Percentiles rank a stretch among this genome's conserved stretches.
These are phyloP conservation scores for Centroberyx gerrardi DNA, from an alignment of 2,797 vertebrate species.

Conservation along the genomic window DNA sequence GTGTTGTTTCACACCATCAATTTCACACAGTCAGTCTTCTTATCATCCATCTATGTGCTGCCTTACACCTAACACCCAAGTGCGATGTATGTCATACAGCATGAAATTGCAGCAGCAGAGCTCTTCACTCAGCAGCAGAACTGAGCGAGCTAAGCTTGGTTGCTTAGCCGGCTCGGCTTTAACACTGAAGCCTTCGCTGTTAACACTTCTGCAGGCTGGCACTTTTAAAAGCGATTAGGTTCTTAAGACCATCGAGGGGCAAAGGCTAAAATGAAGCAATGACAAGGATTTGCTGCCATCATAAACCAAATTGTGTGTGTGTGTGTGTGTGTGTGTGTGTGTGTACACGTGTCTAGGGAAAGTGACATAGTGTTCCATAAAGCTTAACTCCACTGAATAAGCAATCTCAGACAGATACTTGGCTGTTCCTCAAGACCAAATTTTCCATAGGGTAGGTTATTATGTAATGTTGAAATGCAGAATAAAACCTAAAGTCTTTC, in stretches of 20 bases:
- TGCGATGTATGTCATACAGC: conserved; percentile 25
- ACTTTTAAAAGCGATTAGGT: conserved; percentile 70
- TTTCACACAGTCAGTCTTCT: conserved; percentile 33
- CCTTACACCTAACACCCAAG: conserved; percentile 2
- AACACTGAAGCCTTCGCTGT: conserved; percentile 59
- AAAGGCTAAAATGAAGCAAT: conserved; percentile 69
- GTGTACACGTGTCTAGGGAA: conserved; percentile 2
- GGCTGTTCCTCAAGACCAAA: conserved; percentile 24
- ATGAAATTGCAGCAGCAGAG: conserved; percentile 55
- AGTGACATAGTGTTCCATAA: conserved; percentile 17
- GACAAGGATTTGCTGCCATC: conserved; percentile 54
- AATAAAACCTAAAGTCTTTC: conserved; percentile 27
- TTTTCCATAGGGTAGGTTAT: conserved; percentile 24
- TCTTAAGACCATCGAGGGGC: conserved; percentile 62
- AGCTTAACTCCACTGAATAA: conserved; percentile 46
- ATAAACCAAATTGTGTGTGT: conserved; percentile 34
- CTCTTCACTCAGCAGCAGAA: conserved; percentile 41
- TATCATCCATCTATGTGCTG: conserved; percentile 54
- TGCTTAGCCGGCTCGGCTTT: conserved; percentile 49
- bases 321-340: conserved; percentile 22
- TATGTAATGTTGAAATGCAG: conserved; percentile 28
- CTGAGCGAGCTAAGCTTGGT: conserved; percentile 49
- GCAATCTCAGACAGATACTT: conserved; percentile 32
- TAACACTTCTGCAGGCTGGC: conserved; percentile 59
- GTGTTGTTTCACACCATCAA: conserved; percentile 24